A percentile compares a stretch with the other conserved stretches of the same genome.
Conservation (phyloP, 2,888 invertebrate genomes). For the Quadriops clusia region DNA sequence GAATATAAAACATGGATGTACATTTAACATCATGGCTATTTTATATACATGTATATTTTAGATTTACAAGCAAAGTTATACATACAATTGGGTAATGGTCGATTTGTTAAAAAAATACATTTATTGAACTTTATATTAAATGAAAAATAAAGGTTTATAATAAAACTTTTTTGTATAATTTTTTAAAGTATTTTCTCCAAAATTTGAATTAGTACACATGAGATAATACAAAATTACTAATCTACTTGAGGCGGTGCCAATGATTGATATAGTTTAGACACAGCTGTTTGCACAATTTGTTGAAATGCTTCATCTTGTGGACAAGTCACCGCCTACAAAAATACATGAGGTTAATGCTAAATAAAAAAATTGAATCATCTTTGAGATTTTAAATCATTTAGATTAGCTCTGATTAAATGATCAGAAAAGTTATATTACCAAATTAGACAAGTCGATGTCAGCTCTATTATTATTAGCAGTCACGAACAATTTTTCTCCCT, state of each 20-base stretch:
- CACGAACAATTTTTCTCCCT: constrained; percentile 77
- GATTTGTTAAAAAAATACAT: too few species aligned
- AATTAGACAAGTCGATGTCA: constrained; percentile 67
- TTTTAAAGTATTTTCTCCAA: too few species aligned
- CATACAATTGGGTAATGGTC: too few species aligned
- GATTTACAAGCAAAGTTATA: too few species aligned
- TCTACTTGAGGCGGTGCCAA: constrained; percentile 47
- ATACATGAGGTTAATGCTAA: too few species aligned
- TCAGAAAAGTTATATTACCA: constrained; percentile 42
- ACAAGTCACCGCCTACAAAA: constrained; percentile 63
- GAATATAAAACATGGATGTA: too few species aligned
- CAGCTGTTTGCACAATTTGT: constrained; percentile 75
- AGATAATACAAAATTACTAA: background rate
- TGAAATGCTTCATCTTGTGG: constrained; percentile 69
- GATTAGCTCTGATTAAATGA: constrained; percentile 6
- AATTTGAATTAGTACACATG: too few species aligned
- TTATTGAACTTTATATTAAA: too few species aligned
- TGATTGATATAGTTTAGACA: constrained; percentile 73
- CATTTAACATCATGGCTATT: too few species aligned
- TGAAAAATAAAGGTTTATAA: too few species aligned
- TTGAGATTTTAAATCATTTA: constrained; percentile 7
- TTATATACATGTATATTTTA: too few species aligned
- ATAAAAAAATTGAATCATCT: background rate
- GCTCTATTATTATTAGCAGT: constrained; percentile 77
- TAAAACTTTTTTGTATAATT: too few species aligned